Evolutionary conservation across 1,140 invertebrate species (phyloP).

Genomic region (Lethocerus indicus): DNA sequence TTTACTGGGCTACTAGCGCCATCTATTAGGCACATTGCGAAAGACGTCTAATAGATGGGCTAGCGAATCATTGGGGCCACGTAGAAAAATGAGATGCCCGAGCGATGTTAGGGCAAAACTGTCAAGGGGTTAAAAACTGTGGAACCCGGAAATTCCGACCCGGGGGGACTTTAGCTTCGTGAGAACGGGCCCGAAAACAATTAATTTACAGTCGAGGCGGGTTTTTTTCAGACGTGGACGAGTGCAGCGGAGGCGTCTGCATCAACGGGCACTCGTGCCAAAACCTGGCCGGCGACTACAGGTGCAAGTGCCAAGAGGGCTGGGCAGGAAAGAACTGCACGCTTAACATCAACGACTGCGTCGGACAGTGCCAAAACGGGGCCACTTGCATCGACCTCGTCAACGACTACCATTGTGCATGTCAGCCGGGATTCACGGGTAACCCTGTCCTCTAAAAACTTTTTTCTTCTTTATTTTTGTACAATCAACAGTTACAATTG

Average conservation of each 20-base stretch:
- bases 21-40: too few species aligned
- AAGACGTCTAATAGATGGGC: too few species aligned
- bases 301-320: slow-evolving; percentile 60
- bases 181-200: too few species aligned
- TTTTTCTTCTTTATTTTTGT: neutral
- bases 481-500: too few species aligned
- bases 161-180: too few species aligned
- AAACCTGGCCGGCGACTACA: slow-evolving; percentile 67
- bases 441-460: too few species aligned
- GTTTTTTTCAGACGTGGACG: slow-evolving; percentile 37
- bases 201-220: neutral
- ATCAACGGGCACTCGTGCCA: slow-evolving; percentile 65
- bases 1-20: too few species aligned
- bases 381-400: slow-evolving; percentile 71
- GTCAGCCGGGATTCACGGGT: slow-evolving; percentile 61
- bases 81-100: too few species aligned
- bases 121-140: too few species aligned
- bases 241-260: slow-evolving; percentile 46
- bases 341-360: slow-evolving; percentile 76
- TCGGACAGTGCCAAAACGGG: slow-evolving; percentile 70
- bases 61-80: too few species aligned
- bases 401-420: slow-evolving; percentile 69
- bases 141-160: too few species aligned
- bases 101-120: too few species aligned
- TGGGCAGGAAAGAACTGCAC: slow-evolving; percentile 80